Conservation (phyloP, 2,113 vertebrate species). For the Aphyosemion australe region DNA sequence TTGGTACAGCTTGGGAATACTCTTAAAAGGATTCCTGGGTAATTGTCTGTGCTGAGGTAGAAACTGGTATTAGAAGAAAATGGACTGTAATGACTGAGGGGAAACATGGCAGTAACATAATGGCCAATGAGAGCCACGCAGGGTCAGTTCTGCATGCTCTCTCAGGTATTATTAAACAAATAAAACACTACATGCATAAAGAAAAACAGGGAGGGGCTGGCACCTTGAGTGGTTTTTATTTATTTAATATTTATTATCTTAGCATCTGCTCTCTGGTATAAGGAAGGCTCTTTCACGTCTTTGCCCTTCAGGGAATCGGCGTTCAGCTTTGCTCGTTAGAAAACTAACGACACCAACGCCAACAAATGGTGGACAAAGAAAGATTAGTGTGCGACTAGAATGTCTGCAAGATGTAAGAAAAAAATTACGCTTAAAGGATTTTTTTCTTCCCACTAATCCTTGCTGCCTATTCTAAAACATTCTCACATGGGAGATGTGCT, state of each 20-base stretch:
- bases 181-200: conserved; percentile 31
- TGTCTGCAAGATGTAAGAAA: not conserved
- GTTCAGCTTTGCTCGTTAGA: conserved; percentile 18
- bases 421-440: conserved; percentile 17
- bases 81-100: conserved; percentile 54
- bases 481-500: conserved; percentile 54
- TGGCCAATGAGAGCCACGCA: conserved; percentile 24
- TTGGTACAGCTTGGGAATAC: conserved; percentile 49
- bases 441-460: not conserved
- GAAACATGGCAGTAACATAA: conserved; percentile 49
- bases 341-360: not conserved
- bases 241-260: conserved; percentile 41
- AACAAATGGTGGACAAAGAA: conserved; percentile 20
- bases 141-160: conserved; percentile 34
- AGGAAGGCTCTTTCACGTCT: conserved; percentile 15
- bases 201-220: not conserved
- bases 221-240: conserved; percentile 27
- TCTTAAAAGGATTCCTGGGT: conserved; percentile 71
- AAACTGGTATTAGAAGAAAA: conserved; percentile 60
- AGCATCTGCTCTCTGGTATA: conserved; percentile 12
- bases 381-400: conserved; percentile 19
- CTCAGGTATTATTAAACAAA: conserved; percentile 38
- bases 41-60: conserved; percentile 63
- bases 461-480: conserved; percentile 14
- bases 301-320: conserved; percentile 9